Conservation (phyloP, 2,113 vertebrate genomes). For the Oenanthe oenanthe region DNA sequence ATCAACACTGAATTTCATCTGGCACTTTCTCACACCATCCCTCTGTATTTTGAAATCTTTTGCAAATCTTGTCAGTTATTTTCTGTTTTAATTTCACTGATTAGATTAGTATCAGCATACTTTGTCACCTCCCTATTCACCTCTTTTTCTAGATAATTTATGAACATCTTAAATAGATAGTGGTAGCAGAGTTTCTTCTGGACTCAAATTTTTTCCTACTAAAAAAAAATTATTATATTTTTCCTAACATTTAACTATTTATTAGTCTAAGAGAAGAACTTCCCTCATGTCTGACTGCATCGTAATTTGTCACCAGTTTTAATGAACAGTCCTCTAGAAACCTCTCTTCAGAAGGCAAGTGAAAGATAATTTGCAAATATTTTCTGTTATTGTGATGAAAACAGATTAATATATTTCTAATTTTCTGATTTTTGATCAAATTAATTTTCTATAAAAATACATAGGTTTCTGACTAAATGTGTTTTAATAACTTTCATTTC, state of each 20-base stretch:
- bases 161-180: neutral
- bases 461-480: neutral
- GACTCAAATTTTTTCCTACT: neutral
- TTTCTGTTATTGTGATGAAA: neutral
- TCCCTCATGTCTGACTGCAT: neutral
- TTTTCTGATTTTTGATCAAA: neutral
- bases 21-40: neutral
- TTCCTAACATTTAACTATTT: neutral
- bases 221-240: neutral
- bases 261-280: neutral
- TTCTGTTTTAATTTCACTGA: neutral
- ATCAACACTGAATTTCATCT: neutral
- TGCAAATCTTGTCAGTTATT: neutral
- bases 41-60: neutral
- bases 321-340: neutral
- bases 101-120: neutral
- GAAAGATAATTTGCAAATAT: neutral
- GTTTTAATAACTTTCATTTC: neutral
- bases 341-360: neutral
- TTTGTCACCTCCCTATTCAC: neutral
- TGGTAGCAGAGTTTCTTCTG: neutral
- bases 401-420: neutral
- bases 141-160: slow-evolving; percentile 3
- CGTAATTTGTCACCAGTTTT: neutral
- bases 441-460: neutral